Percentiles rank a stretch among this genome's conserved stretches.
These are phyloP conservation scores for Ptilonorhynchus violaceus DNA, from an alignment of 2,113 vertebrate species.

Conservation along the genomic window DNA sequence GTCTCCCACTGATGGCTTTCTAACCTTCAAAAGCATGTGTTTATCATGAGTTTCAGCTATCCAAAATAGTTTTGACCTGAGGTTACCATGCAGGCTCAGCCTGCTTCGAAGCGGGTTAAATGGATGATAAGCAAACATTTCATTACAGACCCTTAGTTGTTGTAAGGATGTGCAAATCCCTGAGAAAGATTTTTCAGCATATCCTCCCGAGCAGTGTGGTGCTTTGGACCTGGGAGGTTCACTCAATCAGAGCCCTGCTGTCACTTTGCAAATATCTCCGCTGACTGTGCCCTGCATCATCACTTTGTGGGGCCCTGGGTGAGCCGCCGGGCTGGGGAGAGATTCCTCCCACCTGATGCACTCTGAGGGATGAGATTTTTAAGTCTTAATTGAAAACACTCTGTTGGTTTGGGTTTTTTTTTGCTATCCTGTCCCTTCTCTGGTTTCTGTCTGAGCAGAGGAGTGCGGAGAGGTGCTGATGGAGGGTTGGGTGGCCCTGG, in stretches of 20 bases:
- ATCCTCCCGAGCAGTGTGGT: not conserved
- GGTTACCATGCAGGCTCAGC: slow-evolving; percentile 70
- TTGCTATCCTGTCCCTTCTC: not conserved
- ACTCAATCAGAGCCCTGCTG: slow-evolving; percentile 63
- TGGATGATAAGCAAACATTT: slow-evolving; percentile 76
- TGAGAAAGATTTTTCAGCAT: slow-evolving; percentile 71
- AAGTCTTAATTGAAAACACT: slow-evolving; percentile 50
- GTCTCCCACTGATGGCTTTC: slow-evolving; percentile 64
- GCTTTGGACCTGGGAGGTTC: slow-evolving; percentile 37
- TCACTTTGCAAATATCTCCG: slow-evolving; percentile 40
- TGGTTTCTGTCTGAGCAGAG: not conserved
- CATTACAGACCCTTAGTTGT: slow-evolving; percentile 60
- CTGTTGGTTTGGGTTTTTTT: not conserved
- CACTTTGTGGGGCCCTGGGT: not conserved
- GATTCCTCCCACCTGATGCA: slow-evolving; percentile 22
- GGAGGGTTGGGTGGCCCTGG: not conserved
- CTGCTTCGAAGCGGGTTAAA: slow-evolving; percentile 66
- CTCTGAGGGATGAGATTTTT: not conserved
- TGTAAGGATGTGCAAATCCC: slow-evolving; percentile 68
- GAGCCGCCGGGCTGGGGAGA: not conserved
- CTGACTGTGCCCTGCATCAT: slow-evolving; percentile 13
- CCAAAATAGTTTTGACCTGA: slow-evolving; percentile 79
- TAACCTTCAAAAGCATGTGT: slow-evolving; percentile 73
- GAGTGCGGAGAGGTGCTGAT: not conserved
- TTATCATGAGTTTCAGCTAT: slow-evolving; percentile 73